These are phyloP conservation scores for Nannospalax galili DNA, from an alignment of 2,113 vertebrate genomes.

Conservation along the genomic window DNA sequence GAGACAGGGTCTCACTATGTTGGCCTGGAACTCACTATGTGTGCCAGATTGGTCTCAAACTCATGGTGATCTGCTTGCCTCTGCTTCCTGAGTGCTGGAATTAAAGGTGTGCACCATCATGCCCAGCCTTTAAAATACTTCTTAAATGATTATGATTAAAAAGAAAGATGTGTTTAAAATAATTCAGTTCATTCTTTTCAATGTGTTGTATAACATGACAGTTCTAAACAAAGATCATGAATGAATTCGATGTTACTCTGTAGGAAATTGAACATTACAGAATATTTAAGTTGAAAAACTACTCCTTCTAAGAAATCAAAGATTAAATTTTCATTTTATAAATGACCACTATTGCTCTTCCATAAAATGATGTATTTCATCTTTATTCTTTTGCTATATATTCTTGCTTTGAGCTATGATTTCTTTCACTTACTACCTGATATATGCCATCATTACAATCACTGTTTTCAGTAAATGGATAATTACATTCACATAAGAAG, in stretches of 20 bases:
- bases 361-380: not conserved
- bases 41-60: not conserved
- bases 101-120: not conserved
- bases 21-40: not conserved
- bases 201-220: not conserved
- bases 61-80: not conserved
- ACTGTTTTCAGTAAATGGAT: not conserved
- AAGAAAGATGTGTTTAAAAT: not conserved
- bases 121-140: not conserved
- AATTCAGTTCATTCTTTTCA: conserved; percentile 1
- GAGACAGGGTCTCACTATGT: not conserved
- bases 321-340: conserved; percentile 10
- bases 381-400: not conserved
- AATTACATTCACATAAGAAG: not conserved
- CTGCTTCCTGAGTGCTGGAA: not conserved
- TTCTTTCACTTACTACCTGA: not conserved
- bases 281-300: conserved; percentile 26
- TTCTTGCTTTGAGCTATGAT: not conserved
- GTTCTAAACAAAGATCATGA: not conserved
- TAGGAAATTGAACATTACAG: not conserved
- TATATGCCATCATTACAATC: not conserved
- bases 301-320: not conserved
- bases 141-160: not conserved
- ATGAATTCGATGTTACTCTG: not conserved
- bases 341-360: not conserved